phyloP scores from a whole-genome alignment of 2,888 invertebrate genomes.

The Junonia oenone region DNA sequence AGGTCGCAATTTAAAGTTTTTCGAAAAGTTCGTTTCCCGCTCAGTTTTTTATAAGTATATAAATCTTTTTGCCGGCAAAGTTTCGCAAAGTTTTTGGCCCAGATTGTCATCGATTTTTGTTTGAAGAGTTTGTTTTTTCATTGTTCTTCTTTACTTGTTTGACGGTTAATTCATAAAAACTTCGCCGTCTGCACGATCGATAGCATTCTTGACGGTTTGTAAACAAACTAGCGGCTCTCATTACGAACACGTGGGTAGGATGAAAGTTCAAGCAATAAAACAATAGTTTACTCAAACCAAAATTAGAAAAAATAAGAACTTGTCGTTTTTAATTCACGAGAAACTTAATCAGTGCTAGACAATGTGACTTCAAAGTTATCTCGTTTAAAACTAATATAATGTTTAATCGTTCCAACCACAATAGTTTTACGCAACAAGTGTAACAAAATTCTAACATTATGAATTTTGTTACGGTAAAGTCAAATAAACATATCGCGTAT shows the following conservation, averaged over 20 bases:
- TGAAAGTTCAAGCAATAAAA: neutral
- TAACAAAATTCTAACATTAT: neutral
- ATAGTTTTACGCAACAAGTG: neutral
- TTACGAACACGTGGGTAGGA: neutral
- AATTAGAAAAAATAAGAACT: neutral
- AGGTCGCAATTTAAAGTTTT: slow-evolving; percentile 81
- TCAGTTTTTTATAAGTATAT: slow-evolving; percentile 79
- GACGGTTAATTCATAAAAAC: slow-evolving; percentile 80
- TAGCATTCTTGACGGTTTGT: slow-evolving; percentile 61
- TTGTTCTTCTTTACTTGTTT: slow-evolving; percentile 81
- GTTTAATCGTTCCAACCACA: neutral
- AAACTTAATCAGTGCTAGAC: neutral
- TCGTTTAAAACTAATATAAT: neutral
- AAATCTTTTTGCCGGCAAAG: slow-evolving; percentile 78
- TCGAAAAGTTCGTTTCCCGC: slow-evolving; percentile 75
- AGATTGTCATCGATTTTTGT: slow-evolving; percentile 81
- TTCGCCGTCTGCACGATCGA: slow-evolving; percentile 73
- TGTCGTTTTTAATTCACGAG: neutral
- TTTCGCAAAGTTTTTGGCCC: slow-evolving; percentile 78
- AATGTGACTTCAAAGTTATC: neutral
- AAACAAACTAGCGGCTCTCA: slow-evolving; percentile 46
- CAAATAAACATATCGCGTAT: slow-evolving; percentile 13
- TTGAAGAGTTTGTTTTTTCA: slow-evolving; percentile 80
- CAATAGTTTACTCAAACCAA: neutral
- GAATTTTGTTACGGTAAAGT: neutral